These are phyloP conservation scores for Excalfactoria chinensis DNA, from an alignment of 2,113 vertebrate species.

Conservation along the genomic window DNA sequence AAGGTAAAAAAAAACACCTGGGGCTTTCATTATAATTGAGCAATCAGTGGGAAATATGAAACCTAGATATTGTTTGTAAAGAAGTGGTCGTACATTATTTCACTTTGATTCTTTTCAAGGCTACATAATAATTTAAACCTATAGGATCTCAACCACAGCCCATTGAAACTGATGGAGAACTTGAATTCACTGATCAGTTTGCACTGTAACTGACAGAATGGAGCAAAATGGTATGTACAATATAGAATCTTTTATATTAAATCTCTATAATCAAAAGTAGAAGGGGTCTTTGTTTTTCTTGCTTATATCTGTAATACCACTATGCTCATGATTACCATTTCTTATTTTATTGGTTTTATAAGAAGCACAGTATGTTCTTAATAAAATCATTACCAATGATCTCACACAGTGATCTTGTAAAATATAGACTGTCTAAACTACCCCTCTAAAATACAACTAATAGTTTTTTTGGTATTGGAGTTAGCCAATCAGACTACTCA, in stretches of 20 bases:
- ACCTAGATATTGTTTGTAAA: not conserved
- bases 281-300: not conserved
- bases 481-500: not conserved
- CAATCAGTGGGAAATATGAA: not conserved
- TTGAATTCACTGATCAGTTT: not conserved
- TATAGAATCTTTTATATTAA: not conserved
- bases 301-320: not conserved
- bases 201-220: not conserved
- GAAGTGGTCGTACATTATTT: not conserved
- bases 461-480: not conserved
- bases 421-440: not conserved
- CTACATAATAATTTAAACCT: not conserved
- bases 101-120: not conserved
- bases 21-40: not conserved
- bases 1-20: not conserved
- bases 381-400: not conserved
- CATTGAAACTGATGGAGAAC: not conserved
- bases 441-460: not conserved
- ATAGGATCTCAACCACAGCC: not conserved
- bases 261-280: not conserved
- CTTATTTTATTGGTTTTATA: not conserved
- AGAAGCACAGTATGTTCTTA: not conserved
- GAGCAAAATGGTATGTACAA: not conserved
- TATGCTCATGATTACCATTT: not conserved
- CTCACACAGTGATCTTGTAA: not conserved